A percentile compares a stretch with the other conserved stretches of the same genome.
Evolutionary conservation across 2,113 vertebrate species (phyloP).

Genomic region (Lontra canadensis): DNA sequence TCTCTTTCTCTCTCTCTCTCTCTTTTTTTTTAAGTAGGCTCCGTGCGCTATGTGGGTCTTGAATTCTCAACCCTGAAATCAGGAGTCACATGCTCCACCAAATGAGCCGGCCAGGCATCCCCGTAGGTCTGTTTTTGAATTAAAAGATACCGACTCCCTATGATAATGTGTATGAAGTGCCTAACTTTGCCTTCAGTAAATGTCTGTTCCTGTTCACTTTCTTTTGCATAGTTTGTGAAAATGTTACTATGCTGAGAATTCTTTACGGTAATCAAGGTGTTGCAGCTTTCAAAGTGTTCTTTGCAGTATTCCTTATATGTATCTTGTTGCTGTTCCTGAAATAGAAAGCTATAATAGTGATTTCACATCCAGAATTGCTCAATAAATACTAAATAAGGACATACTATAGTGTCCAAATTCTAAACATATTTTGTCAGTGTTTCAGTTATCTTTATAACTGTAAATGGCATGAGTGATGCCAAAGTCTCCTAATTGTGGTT

Average conservation of each 20-base stretch:
- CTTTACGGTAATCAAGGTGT: conserved; percentile 45
- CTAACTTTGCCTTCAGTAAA: not conserved
- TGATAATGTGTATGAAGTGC: not conserved
- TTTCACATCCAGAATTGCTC: conserved; percentile 49
- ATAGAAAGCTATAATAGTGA: conserved; percentile 5
- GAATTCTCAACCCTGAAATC: not conserved
- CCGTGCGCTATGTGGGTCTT: not conserved
- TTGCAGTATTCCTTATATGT: conserved; percentile 36
- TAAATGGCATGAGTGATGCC: conserved; percentile 54
- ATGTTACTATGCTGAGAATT: not conserved
- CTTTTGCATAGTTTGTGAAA: conserved; percentile 14
- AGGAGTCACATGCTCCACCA: not conserved
- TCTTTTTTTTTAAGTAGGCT: not conserved
- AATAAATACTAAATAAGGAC: conserved; percentile 66
- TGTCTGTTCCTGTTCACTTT: not conserved
- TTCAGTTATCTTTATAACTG: conserved; percentile 63
- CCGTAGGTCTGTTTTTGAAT: not conserved
- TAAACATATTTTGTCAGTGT: conserved; percentile 27
- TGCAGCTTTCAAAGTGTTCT: not conserved
- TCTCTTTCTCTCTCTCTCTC: not conserved
- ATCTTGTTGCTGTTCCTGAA: conserved; percentile 57
- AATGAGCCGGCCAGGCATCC: not conserved
- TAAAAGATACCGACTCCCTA: not conserved
- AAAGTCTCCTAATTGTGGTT: conserved; percentile 49
- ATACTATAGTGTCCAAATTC: conserved; percentile 50